Evolutionary conservation across 2,113 vertebrate genomes (phyloP).

Genomic region (Epinephelus lanceolatus): DNA sequence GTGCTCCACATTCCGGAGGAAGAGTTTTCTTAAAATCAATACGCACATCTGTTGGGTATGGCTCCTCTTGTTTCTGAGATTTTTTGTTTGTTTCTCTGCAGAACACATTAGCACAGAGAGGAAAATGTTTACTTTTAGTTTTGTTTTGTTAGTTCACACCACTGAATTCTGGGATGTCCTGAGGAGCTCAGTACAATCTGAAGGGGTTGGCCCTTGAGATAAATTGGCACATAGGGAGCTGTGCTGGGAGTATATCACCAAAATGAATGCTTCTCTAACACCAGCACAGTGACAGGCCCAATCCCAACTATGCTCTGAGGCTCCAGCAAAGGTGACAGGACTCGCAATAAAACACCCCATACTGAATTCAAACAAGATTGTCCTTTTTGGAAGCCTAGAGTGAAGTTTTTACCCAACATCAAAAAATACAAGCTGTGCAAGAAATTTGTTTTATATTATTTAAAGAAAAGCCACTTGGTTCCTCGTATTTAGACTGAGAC

Average conservation of each 20-base stretch:
- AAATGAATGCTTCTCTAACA: constrained; percentile 67
- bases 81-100: constrained; percentile 41
- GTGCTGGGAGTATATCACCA: constrained; percentile 58
- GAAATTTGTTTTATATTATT: constrained; percentile 10
- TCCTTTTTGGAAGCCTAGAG: constrained; percentile 29
- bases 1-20: constrained; percentile 46
- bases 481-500: not conserved
- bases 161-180: constrained; percentile 57
- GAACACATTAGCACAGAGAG: constrained; percentile 41
- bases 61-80: constrained; percentile 31
- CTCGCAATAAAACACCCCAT: constrained; percentile 61
- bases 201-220: constrained; percentile 38
- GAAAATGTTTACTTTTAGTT: constrained; percentile 31
- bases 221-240: constrained; percentile 55
- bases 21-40: constrained; percentile 67
- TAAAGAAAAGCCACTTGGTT: constrained; percentile 16
- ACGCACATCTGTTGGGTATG: constrained; percentile 31
- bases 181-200: constrained; percentile 49
- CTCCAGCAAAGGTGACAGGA: constrained; percentile 61
- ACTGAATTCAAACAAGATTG: constrained; percentile 55
- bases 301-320: constrained; percentile 56
- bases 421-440: constrained; percentile 14
- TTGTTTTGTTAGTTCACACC: constrained; percentile 46
- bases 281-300: constrained; percentile 56
- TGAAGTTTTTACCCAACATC: constrained; percentile 24